Conservation (phyloP, 2,113 vertebrate species). For the Hippopotamus amphibius region DNA sequence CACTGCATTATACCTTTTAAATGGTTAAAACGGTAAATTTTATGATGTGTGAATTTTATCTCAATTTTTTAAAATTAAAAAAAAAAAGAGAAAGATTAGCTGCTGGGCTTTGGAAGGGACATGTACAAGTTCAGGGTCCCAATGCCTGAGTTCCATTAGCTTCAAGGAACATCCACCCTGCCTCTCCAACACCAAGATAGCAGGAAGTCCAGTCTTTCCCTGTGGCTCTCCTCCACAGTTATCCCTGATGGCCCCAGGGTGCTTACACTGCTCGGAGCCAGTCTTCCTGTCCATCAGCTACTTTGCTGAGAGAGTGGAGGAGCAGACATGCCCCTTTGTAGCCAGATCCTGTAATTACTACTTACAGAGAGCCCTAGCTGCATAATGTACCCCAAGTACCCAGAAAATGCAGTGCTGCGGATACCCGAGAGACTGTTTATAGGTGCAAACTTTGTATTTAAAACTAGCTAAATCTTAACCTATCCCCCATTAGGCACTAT, state of each 20-base stretch:
- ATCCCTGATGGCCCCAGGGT: neutral
- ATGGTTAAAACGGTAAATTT: neutral
- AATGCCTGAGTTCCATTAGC: neutral
- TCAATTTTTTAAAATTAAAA: neutral
- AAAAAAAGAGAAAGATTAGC: neutral
- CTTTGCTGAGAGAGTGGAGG: neutral
- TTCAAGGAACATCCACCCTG: neutral
- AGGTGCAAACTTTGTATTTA: neutral
- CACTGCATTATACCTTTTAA: neutral
- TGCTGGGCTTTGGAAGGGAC: neutral
- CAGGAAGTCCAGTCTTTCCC: neutral
- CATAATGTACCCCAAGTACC: neutral
- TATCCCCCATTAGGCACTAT: neutral
- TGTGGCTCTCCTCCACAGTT: neutral
- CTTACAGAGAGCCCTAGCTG: neutral
- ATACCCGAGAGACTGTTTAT: neutral
- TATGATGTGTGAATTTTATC: neutral
- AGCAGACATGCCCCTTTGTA: neutral
- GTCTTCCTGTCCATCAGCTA: neutral
- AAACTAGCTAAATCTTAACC: constrained; percentile 2
- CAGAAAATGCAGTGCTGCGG: neutral
- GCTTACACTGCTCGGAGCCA: neutral
- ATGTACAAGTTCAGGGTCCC: neutral
- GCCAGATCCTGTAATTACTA: neutral
- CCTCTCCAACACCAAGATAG: too few relatives aligned